Base-by-base conservation (phyloP, 1,140 invertebrate species). In the Cyclina sinensis region DNA sequence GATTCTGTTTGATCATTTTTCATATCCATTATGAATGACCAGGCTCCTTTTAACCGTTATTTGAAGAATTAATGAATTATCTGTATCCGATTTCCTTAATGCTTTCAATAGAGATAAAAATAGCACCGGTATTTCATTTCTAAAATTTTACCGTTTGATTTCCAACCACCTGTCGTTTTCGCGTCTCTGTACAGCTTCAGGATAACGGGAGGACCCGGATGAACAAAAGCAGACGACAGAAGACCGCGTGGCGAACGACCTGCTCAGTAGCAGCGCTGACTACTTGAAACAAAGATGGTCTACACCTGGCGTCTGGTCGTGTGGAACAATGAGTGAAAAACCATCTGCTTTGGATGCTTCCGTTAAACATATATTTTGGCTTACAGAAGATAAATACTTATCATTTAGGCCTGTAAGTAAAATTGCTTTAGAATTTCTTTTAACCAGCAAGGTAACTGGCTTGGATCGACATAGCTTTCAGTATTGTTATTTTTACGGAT, bases 91-190 rank as follows among this genome's bases (percentile, higher is more conserved):
- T 70, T 70, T 70, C 32, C 35, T 37, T 70, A 70, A 35, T 37
- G 27, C 65, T 70, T 70, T 27, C 35, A 70, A 70, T 70, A 70
- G 16, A 70, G 65, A 70, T 70, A 70, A 37, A 18, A 21, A 7
- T 70, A 39, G 65, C n/a, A 3, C 57, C 14, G 21, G 24, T 27
- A 27, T 27, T 62, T 62, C 2, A 62, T 37, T 70, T 16, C 65
- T 32, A 9, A 39, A 37, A 70, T 70, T 70, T 70, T 70, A 70
- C 65, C 65, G 65, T 70, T 70, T 35, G 32, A 14, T 70, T 70
- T 27, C 65, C 4, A 37, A 37, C 65, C 65, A 70, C 65, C 65
- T 70, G 65, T 27, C 65, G 65, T 37, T 70, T 39, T 70, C 65
- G 65, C 65, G 65, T 70, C 65, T 30, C 27, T 70, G 32, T 70